These are phyloP conservation scores for Cygnus buccinator DNA, from an alignment of 2,113 vertebrate species.

Conservation along the genomic window DNA sequence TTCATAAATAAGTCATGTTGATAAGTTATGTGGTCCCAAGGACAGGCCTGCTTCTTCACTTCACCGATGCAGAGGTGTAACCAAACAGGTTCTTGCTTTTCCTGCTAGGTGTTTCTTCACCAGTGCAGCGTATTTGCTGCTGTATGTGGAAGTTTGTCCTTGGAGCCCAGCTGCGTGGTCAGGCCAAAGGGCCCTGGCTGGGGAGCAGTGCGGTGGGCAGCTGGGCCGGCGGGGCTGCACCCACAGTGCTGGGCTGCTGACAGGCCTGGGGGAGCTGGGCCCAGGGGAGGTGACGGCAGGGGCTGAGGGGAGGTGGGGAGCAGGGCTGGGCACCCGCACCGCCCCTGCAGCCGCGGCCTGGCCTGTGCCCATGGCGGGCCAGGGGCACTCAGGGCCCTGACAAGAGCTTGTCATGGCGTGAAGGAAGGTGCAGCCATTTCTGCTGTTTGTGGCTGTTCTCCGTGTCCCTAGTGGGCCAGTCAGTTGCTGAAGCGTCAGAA, in stretches of 20 bases:
- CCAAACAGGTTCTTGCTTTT: no score
- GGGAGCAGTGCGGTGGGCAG: not conserved
- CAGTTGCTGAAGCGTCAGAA: not conserved
- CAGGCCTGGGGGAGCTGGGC: accelerated
- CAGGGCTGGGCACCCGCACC: accelerated
- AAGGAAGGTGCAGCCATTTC: not conserved
- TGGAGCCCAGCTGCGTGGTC: not conserved
- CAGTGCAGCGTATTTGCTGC: accelerated
- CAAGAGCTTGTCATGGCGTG: accelerated
- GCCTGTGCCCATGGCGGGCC: not conserved
- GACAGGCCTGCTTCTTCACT: not conserved
- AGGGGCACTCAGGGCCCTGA: not conserved
- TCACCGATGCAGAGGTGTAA: not conserved
- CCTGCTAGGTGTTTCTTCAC: not conserved
- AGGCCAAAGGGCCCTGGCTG: accelerated
- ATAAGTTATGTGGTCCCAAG: not conserved
- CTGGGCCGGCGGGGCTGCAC: not conserved
- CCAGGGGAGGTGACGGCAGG: accelerated
- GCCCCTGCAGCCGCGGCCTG: not conserved
- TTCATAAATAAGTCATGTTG: not conserved
- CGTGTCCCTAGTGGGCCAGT: no score
- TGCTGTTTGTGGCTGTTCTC: no score
- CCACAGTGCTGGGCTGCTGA: not conserved
- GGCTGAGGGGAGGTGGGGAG: not conserved
- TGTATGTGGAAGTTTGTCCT: not conserved